phyloP scores from a whole-genome alignment of 2,113 vertebrate species.

The Colossoma macropomum region DNA sequence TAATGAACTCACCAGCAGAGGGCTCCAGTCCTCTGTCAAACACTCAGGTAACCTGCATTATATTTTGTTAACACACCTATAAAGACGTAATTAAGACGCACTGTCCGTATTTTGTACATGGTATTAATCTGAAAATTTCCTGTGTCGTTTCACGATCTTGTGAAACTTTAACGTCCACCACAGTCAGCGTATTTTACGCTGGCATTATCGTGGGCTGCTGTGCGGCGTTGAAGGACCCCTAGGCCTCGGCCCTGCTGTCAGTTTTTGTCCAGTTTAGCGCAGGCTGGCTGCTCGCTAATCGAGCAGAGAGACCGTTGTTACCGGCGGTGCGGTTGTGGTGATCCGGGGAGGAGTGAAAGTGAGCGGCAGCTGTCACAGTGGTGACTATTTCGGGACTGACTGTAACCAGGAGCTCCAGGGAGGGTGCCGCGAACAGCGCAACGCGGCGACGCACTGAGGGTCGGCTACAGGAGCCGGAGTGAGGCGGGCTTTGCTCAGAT shows the following conservation, averaged over 20 bases:
- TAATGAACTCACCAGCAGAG: constrained; percentile 6
- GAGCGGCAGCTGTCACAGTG: constrained; percentile 18
- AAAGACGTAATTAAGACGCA: neutral
- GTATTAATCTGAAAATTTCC: neutral
- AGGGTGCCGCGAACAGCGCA: neutral
- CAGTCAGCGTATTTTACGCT: constrained; percentile 57
- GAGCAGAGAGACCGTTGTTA: constrained; percentile 52
- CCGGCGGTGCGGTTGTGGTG: constrained; percentile 43
- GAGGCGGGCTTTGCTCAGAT: constrained; percentile 55
- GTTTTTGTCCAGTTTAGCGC: constrained; percentile 53
- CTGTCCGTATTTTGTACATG: neutral
- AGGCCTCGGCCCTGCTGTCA: constrained; percentile 57
- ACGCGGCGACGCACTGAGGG: constrained; percentile 1
- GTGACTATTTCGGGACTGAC: constrained; percentile 59
- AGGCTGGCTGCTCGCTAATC: neutral
- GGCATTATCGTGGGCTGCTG: constrained; percentile 72
- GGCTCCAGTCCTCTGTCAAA: neutral
- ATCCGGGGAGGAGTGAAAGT: constrained; percentile 35
- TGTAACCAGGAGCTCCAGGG: constrained; percentile 28
- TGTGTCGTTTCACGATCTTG: neutral
- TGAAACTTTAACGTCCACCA: neutral
- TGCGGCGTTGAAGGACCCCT: constrained; percentile 73
- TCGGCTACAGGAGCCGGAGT: constrained; percentile 54
- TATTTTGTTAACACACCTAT: neutral
- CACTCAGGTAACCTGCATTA: neutral